phyloP scores from a whole-genome alignment of 2,888 invertebrate genomes.

The Napeogenes inachia region DNA sequence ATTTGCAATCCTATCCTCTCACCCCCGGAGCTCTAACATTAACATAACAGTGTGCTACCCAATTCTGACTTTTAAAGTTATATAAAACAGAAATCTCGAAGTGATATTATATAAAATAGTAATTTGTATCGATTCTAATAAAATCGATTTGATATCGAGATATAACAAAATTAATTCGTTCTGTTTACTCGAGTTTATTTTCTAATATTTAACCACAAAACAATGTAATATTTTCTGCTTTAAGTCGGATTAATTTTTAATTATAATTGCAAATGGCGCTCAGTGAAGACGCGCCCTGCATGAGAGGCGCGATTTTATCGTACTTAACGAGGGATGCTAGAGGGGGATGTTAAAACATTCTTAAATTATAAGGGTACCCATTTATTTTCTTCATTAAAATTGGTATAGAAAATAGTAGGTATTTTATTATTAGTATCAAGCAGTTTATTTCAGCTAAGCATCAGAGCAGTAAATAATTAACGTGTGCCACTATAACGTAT shows the following conservation, averaged over 20 bases:
- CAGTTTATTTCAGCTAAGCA: background rate
- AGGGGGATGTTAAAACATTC: slow-evolving; percentile 63
- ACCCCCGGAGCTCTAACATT: slow-evolving; percentile 64
- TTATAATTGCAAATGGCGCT: slow-evolving; percentile 64
- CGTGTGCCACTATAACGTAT: slow-evolving; percentile 26
- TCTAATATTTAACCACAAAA: slow-evolving; percentile 41
- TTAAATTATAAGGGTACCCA: slow-evolving; percentile 66
- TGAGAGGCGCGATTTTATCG: slow-evolving; percentile 69
- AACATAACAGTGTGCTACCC: slow-evolving; percentile 72
- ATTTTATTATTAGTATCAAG: background rate
- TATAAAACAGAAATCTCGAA: slow-evolving; percentile 1
- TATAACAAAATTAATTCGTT: no score
- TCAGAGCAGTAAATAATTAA: slow-evolving; percentile 29
- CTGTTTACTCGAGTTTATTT: slow-evolving; percentile 8
- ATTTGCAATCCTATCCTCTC: slow-evolving; percentile 76
- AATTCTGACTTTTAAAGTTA: slow-evolving; percentile 53
- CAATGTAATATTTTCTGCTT: slow-evolving; percentile 48
- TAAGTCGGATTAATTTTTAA: slow-evolving; percentile 68
- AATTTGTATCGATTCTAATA: background rate
- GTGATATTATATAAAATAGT: background rate
- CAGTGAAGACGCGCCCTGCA: slow-evolving; percentile 50
- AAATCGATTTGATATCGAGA: background rate
- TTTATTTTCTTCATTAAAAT: slow-evolving; percentile 65
- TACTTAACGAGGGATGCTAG: slow-evolving; percentile 53
- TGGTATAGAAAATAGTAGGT: slow-evolving; percentile 39